Evolutionary conservation across 2,797 vertebrate genomes (phyloP).

Genomic region (Bovichtus diacanthus): DNA sequence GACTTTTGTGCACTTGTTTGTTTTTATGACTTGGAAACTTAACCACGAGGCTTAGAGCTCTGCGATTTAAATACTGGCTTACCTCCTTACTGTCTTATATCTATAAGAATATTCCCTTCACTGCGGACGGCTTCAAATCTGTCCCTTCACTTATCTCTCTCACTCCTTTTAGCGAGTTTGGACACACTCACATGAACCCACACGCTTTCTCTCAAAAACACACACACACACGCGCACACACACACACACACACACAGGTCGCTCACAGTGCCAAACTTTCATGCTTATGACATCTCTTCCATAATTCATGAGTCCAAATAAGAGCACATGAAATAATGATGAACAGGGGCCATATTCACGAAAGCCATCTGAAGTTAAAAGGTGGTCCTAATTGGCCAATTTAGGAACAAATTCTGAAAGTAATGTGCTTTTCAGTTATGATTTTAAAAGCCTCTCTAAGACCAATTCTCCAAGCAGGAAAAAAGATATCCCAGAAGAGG

Average conservation of each 20-base stretch:
- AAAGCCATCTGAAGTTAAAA: conserved; percentile 64
- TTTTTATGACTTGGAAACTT: conserved; percentile 49
- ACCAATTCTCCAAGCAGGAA: conserved; percentile 41
- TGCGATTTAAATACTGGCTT: conserved; percentile 24
- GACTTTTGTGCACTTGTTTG: conserved; percentile 62
- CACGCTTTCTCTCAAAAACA: conserved; percentile 28
- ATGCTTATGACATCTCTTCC: conserved; percentile 64
- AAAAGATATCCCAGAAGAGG: conserved; percentile 30
- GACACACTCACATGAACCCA: conserved; percentile 38
- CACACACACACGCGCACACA: neutral
- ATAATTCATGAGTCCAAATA: conserved; percentile 78
- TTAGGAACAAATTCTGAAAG: conserved; percentile 59
- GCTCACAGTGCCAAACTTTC: conserved; percentile 57
- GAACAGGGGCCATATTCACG: conserved; percentile 53
- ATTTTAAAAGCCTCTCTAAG: conserved; percentile 67
- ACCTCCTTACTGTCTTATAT: conserved; percentile 11
- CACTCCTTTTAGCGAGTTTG: conserved; percentile 18
- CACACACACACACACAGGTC: conserved; percentile 43
- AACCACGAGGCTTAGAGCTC: conserved; percentile 26
- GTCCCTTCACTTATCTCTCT: conserved; percentile 30
- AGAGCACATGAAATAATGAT: conserved; percentile 79
- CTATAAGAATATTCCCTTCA: conserved; percentile 19
- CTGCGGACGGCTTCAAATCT: conserved; percentile 25
- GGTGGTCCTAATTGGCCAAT: conserved; percentile 75
- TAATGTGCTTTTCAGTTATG: conserved; percentile 55